Percentiles rank a stretch among this genome's conserved stretches.
Evolutionary conservation across 2,113 vertebrate genomes (phyloP).

Genomic region (Upupa epops): DNA sequence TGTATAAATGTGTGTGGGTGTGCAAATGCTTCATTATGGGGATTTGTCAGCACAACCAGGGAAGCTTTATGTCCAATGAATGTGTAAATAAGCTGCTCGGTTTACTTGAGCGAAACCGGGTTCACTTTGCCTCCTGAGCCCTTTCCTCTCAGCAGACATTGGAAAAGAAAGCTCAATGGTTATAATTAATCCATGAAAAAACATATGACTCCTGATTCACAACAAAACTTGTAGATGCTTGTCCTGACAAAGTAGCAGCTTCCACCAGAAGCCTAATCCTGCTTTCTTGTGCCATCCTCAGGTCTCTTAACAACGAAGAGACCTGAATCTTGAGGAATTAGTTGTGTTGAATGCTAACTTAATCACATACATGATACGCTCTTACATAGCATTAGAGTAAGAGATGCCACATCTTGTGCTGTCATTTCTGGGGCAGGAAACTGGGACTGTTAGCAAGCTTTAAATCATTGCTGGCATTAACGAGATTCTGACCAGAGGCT

Average conservation of each 20-base stretch:
- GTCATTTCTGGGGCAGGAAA: conserved; percentile 60
- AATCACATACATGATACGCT: not conserved
- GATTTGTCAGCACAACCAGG: not conserved
- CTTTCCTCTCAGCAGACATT: not conserved
- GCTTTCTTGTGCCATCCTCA: not conserved
- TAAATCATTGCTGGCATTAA: conserved; percentile 54
- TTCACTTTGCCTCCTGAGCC: not conserved
- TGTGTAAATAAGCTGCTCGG: conserved; percentile 31
- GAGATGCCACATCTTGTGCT: conserved; percentile 23
- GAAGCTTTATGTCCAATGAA: conserved; percentile 21
- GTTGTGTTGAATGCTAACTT: not conserved
- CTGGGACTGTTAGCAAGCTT: conserved; percentile 4
- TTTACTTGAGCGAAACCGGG: not conserved
- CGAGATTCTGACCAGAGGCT: conserved; percentile 43
- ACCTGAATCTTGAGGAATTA: conserved; percentile 42
- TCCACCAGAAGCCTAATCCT: not conserved
- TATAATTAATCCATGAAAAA: too few relatives aligned
- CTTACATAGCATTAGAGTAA: conserved; percentile 22
- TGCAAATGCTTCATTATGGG: conserved; percentile 48
- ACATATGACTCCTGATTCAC: too few relatives aligned
- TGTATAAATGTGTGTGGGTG: conserved; percentile 42
- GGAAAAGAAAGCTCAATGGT: not conserved
- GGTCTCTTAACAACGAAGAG: conserved; percentile 11
- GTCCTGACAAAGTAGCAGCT: not conserved
- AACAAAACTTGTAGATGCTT: too few relatives aligned